Evolutionary conservation across 2,888 invertebrate species (phyloP).

Genomic region (Brachyptera risi): DNA sequence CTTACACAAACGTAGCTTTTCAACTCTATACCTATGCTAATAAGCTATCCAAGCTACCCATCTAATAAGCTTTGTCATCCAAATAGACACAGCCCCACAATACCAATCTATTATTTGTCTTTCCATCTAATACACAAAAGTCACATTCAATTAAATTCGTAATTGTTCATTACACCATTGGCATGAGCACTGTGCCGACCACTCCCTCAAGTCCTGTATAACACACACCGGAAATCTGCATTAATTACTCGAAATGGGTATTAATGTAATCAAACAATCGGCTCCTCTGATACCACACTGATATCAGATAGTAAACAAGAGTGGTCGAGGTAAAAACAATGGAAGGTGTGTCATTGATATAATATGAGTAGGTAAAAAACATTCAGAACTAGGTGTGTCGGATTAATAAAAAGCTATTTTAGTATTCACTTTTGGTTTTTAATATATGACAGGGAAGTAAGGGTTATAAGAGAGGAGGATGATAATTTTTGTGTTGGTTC

Average conservation of each 20-base stretch:
- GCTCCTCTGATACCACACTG: background rate
- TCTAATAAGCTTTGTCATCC: too few relatives aligned
- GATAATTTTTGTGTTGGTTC: background rate
- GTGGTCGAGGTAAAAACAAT: background rate
- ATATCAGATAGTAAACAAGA: background rate
- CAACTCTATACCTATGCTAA: too few relatives aligned
- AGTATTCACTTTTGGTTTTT: background rate
- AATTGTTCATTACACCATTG: slow-evolving; percentile 12
- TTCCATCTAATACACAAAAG: slow-evolving; percentile 1
- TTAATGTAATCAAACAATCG: slow-evolving; percentile 13
- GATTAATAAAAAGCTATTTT: background rate
- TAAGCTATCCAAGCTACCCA: too few relatives aligned
- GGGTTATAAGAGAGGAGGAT: too few relatives aligned
- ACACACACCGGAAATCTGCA: slow-evolving; percentile 25
- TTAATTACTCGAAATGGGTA: slow-evolving; percentile 27
- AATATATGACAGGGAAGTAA: background rate
- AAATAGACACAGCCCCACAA: background rate
- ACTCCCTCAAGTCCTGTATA: background rate
- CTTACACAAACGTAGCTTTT: too few relatives aligned
- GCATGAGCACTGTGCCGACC: too few relatives aligned
- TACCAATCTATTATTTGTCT: background rate
- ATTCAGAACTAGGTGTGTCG: slow-evolving; percentile 17
- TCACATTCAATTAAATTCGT: slow-evolving; percentile 26
- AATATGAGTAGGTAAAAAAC: too few relatives aligned
- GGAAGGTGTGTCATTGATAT: slow-evolving; percentile 10